phyloP scores from a whole-genome alignment of 1,140 invertebrate species.

The Pseudomyrmex dendroicus region DNA sequence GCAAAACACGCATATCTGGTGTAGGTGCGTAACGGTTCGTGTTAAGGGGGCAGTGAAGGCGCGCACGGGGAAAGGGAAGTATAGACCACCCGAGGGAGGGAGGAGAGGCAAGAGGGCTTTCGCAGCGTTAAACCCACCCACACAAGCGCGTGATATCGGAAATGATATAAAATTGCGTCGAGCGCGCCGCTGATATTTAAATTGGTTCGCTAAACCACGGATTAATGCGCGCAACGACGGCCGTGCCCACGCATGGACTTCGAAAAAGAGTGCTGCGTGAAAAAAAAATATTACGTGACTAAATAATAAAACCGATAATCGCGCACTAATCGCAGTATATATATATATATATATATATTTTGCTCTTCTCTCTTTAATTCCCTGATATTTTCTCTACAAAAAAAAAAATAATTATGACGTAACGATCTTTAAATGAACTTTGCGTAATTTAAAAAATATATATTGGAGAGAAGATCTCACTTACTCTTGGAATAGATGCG shows the following conservation, averaged over 20 bases:
- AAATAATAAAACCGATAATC: neutral
- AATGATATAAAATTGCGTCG: conserved; percentile 86
- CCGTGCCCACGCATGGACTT: conserved; percentile 72
- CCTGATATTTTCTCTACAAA: too few relatives aligned
- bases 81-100: conserved; percentile 21
- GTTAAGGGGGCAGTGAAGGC: conserved; percentile 51
- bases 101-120: conserved; percentile 53
- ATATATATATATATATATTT: too few relatives aligned
- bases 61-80: neutral
- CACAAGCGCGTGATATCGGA: conserved; percentile 83
- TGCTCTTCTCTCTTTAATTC: neutral
- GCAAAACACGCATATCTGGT: conserved; percentile 64
- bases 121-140: conserved; percentile 82
- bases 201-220: conserved; percentile 85
- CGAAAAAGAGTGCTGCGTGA: conserved; percentile 63
- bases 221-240: conserved; percentile 83
- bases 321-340: neutral
- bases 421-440: neutral
- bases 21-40: conserved; percentile 72
- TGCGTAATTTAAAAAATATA: neutral
- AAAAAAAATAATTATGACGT: neutral
- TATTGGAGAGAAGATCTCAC: too few relatives aligned
- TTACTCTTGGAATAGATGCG: too few relatives aligned
- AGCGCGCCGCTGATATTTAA: conserved; percentile 85
- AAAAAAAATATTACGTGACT: conserved; percentile 41